Evolutionary conservation across 2,888 invertebrate species (phyloP).

Genomic region (Calliphora vomitoria): DNA sequence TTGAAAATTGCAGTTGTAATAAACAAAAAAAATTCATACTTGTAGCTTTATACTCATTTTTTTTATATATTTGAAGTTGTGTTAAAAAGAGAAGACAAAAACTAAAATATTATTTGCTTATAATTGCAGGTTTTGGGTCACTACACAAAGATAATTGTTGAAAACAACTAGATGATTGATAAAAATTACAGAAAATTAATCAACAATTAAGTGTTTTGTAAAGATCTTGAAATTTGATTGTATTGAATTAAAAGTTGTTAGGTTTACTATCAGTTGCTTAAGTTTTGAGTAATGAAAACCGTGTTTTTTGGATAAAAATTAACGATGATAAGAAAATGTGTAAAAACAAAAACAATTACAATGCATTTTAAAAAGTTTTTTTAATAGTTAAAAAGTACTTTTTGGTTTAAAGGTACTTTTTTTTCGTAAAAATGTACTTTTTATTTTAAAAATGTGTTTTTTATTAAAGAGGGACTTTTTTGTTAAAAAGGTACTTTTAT

Average conservation of each 20-base stretch:
- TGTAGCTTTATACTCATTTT: neutral
- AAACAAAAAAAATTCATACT: conserved; percentile 16
- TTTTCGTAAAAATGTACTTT: too few species aligned
- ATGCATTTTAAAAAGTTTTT: too few species aligned
- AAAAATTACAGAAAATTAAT: conserved; percentile 17
- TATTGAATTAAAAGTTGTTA: neutral
- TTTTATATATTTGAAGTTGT: neutral
- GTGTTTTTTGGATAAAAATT: neutral
- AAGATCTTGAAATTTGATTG: conserved; percentile 4
- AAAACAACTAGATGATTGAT: neutral
- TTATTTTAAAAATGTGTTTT: too few species aligned
- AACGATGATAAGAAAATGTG: neutral
- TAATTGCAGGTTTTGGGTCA: conserved; percentile 67
- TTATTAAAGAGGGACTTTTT: too few species aligned
- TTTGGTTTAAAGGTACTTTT: too few species aligned
- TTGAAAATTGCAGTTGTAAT: conserved; percentile 58
- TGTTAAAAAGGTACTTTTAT: too few species aligned
- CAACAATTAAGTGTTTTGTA: conserved; percentile 11
- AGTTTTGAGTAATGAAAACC: neutral
- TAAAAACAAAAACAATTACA: neutral
- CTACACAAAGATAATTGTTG: conserved; percentile 10
- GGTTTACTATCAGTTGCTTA: neutral
- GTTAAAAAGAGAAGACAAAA: conserved; percentile 2
- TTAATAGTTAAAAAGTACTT: too few species aligned
- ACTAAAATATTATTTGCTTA: conserved; percentile 20